A percentile compares a stretch with the other conserved stretches of the same genome.
Conservation (phyloP, 2,888 invertebrate species). For the Scelioninae gen. 2 region DNA sequence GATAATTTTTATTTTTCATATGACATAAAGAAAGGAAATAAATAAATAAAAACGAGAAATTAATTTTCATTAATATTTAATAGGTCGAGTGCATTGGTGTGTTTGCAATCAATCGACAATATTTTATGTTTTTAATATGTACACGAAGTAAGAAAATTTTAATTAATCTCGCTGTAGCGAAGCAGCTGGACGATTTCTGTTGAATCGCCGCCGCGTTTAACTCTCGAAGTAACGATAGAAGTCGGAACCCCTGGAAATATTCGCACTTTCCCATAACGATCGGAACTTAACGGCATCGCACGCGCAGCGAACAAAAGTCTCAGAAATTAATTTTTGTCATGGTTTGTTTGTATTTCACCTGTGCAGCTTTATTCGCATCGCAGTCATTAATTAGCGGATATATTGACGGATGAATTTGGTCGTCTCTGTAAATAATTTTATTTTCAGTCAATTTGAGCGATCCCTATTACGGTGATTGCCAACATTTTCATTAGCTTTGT, state of each 20-base stretch:
- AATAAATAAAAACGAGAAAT: too few species aligned
- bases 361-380: constrained; percentile 4
- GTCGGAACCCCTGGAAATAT: constrained; percentile 24
- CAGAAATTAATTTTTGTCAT: constrained; percentile 18
- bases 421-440: constrained; percentile 8
- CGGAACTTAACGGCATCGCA: constrained; percentile 10
- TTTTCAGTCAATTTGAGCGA: too few species aligned
- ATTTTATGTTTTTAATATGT: neutral
- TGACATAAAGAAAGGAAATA: too few species aligned
- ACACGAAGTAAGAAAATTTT: neutral
- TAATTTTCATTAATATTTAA: too few species aligned
- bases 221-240: constrained; percentile 21
- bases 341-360: constrained; percentile 31
- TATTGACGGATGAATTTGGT: neutral
- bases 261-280: constrained; percentile 34
- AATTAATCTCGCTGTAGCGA: neutral
- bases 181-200: constrained; percentile 3
- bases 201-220: constrained; percentile 3
- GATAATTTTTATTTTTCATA: too few species aligned
- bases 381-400: neutral
- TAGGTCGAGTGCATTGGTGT: too few species aligned
- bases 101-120: too few species aligned
- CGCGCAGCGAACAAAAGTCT: neutral
- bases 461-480: too few species aligned
- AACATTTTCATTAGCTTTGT: too few species aligned